phyloP scores from a whole-genome alignment of 2,888 invertebrate genomes.

The Pyrgus malvae region DNA sequence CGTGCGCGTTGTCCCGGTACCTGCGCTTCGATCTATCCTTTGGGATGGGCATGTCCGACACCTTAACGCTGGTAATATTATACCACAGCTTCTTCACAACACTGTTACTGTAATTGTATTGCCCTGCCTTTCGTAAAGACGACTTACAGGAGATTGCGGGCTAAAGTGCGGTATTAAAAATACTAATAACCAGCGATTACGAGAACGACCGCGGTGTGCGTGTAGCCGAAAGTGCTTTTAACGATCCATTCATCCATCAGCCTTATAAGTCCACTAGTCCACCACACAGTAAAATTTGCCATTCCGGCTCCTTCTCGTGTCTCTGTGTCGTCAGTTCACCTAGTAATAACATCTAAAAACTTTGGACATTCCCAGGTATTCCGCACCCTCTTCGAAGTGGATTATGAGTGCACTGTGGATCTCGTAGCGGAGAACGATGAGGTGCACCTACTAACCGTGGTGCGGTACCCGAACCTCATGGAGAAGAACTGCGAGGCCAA shows the following conservation, averaged over 20 bases:
- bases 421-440: conserved; percentile 46
- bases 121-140: not conserved
- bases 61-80: conserved; percentile 57
- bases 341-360: no score
- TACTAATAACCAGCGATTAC: no score
- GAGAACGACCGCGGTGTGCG: no score
- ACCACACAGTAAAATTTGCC: no score
- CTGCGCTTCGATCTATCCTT: conserved; percentile 63
- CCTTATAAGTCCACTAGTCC: no score
- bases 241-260: no score
- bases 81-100: not conserved
- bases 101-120: not conserved
- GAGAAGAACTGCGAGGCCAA: conserved; percentile 52
- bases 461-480: conserved; percentile 56
- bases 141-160: no score
- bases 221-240: no score
- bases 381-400: conserved; percentile 52
- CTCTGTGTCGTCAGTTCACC: no score
- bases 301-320: no score
- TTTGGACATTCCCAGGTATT: conserved; percentile 49
- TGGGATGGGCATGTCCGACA: conserved; percentile 75
- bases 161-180: no score
- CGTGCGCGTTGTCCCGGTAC: conserved; percentile 55
- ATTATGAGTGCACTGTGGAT: conserved; percentile 63
- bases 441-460: conserved; percentile 50